These are phyloP conservation scores for Monomorium pharaonis DNA, from an alignment of 1,140 invertebrate species.

Conservation along the genomic window DNA sequence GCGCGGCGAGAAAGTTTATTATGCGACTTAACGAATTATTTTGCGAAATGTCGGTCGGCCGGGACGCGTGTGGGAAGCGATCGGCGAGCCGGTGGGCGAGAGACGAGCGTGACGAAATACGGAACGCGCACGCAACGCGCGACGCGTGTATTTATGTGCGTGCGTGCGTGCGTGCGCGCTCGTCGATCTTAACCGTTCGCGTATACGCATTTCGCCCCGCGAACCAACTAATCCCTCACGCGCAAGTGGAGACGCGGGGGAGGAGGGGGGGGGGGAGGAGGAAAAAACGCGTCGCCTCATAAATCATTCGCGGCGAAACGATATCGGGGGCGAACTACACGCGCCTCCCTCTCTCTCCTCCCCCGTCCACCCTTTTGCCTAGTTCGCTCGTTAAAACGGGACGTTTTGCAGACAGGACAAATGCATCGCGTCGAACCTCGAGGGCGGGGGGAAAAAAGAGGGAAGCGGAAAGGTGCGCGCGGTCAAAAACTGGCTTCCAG, in stretches of 20 bases:
- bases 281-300: conserved; percentile 39
- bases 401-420: conserved; percentile 25
- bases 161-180: background rate
- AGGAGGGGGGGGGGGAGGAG: no score
- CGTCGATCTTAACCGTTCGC: conserved; percentile 4
- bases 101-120: conserved; percentile 19
- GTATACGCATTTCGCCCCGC: conserved; percentile 18
- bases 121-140: background rate
- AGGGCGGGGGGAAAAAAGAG: background rate
- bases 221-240: conserved; percentile 28
- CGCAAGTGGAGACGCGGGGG: conserved; percentile 24
- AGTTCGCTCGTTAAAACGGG: conserved; percentile 39
- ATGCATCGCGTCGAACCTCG: background rate
- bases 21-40: background rate
- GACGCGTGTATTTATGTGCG: background rate
- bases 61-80: background rate
- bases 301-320: conserved; percentile 51
- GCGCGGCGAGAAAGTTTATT: background rate
- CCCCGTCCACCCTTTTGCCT: background rate
- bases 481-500: conserved; percentile 2
- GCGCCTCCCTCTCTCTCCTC: background rate
- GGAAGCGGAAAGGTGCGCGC: background rate
- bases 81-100: background rate
- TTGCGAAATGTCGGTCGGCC: background rate
- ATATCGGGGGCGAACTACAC: background rate